phyloP scores from a whole-genome alignment of 2,113 vertebrate species.

The Cathartes aura region DNA sequence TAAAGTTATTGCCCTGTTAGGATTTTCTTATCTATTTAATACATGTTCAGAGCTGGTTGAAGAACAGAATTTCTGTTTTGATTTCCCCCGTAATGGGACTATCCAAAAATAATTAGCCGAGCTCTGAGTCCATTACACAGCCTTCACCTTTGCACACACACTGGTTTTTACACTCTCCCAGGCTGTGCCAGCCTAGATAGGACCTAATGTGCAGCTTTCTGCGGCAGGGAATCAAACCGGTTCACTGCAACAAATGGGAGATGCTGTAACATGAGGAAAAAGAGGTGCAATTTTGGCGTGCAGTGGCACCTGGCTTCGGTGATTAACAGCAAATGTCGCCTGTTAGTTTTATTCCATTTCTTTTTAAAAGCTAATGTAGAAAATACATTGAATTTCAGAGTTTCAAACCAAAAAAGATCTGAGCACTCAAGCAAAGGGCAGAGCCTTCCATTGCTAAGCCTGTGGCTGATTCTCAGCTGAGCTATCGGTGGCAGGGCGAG shows the following conservation, averaged over 20 bases:
- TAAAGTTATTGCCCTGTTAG: constrained; percentile 42
- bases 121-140: neutral
- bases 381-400: neutral
- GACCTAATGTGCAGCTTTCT: neutral
- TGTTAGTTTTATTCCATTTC: neutral
- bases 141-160: neutral
- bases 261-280: neutral
- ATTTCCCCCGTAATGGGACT: constrained; percentile 10
- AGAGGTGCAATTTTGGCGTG: neutral
- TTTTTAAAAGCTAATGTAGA: neutral
- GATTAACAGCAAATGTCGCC: neutral
- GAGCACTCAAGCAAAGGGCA: neutral
- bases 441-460: neutral
- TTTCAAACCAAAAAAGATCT: neutral
- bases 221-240: neutral
- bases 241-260: neutral
- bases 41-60: neutral
- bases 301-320: neutral
- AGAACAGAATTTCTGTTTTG: constrained; percentile 50
- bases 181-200: neutral
- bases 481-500: neutral
- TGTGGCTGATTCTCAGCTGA: neutral
- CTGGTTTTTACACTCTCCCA: neutral
- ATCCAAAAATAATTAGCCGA: constrained; percentile 35
- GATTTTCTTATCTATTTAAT: constrained; percentile 52